Evolutionary conservation across 1,140 invertebrate genomes (phyloP).

Genomic region (Drosophila hydei): DNA sequence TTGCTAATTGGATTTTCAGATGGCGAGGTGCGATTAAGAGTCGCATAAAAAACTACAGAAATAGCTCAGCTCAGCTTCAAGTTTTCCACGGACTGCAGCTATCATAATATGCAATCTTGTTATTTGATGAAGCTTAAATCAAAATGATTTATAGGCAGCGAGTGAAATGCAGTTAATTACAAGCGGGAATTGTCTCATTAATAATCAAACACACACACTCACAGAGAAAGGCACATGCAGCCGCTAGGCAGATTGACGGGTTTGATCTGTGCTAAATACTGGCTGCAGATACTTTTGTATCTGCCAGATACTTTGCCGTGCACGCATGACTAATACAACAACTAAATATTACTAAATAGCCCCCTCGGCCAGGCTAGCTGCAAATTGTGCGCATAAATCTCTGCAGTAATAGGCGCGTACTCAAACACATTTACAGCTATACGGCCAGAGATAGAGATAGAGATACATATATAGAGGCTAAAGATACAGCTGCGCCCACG

Average conservation of each 20-base stretch:
- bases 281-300: slow-evolving; percentile 5
- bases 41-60: slow-evolving; percentile 20
- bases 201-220: slow-evolving; percentile 45
- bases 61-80: slow-evolving; percentile 29
- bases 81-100: slow-evolving; percentile 39
- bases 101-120: slow-evolving; percentile 74
- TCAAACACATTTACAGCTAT: slow-evolving; percentile 9
- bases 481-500: slow-evolving; percentile 18
- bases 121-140: slow-evolving; percentile 75
- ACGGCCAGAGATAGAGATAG: background rate
- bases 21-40: slow-evolving; percentile 26
- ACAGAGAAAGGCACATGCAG: slow-evolving; percentile 26
- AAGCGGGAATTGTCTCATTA: slow-evolving; percentile 65
- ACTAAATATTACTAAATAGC: slow-evolving; percentile 50
- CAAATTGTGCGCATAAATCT: slow-evolving; percentile 72
- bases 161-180: slow-evolving; percentile 63
- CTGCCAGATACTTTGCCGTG: slow-evolving; percentile 12
- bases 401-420: slow-evolving; percentile 59
- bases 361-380: slow-evolving; percentile 32
- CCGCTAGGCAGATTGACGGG: slow-evolving; percentile 32
- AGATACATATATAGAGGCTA: background rate
- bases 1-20: slow-evolving; percentile 42
- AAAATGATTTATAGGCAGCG: slow-evolving; percentile 65
- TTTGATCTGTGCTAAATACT: slow-evolving; percentile 18
- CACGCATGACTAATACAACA: slow-evolving; percentile 56